phyloP scores from a whole-genome alignment of 2,797 vertebrate genomes.

The Macrochelys suwanniensis region DNA sequence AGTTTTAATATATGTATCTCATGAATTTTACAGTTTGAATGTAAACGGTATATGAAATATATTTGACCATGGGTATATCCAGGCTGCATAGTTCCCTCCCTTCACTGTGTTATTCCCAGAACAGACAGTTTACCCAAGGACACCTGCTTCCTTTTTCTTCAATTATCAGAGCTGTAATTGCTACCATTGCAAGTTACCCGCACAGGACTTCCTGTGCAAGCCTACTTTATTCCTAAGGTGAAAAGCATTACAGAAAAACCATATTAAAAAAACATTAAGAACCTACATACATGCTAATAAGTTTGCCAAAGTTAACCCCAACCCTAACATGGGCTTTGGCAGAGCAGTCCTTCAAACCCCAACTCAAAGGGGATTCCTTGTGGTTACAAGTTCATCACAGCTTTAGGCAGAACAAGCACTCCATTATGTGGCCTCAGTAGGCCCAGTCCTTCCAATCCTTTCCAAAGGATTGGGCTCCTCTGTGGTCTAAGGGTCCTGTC shows the following conservation, averaged over 20 bases:
- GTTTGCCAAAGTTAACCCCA: neutral
- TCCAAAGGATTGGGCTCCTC: neutral
- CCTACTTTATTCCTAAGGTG: neutral
- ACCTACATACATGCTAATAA: neutral
- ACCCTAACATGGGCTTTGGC: neutral
- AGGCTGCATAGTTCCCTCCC: neutral
- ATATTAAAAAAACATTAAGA: neutral
- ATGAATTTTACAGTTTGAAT: neutral
- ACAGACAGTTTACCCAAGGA: neutral
- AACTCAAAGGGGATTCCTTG: neutral
- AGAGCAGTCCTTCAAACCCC: neutral
- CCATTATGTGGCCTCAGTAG: neutral
- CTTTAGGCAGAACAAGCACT: neutral
- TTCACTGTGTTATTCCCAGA: neutral
- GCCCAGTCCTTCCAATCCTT: neutral
- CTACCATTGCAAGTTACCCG: neutral
- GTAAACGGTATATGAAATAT: slow-evolving; percentile 14
- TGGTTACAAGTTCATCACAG: neutral
- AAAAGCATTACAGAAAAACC: neutral
- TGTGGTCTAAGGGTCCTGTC: neutral
- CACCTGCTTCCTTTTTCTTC: neutral
- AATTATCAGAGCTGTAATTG: neutral
- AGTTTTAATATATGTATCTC: neutral
- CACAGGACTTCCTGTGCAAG: neutral
- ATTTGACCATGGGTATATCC: neutral